Conservation (phyloP, 1,140 invertebrate genomes). For the Cardiocondyla obscurior region DNA sequence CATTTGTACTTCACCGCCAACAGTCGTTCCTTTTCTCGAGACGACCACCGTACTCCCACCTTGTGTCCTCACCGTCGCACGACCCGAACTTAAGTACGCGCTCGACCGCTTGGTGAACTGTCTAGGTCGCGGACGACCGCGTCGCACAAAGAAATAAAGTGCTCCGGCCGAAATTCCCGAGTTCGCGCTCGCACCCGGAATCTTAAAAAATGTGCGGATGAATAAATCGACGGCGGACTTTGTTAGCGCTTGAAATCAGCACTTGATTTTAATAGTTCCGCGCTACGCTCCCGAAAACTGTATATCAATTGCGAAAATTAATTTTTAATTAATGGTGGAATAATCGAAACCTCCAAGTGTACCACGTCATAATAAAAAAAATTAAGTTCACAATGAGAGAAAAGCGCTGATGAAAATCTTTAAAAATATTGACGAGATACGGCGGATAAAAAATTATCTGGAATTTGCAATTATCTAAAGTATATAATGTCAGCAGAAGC, state of each 20-base stretch:
- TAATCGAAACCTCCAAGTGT: background rate
- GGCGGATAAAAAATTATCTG: constrained; percentile 2
- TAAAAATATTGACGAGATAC: background rate
- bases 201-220: background rate
- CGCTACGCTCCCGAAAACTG: background rate
- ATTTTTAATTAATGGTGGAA: background rate
- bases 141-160: background rate
- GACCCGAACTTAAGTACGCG: constrained; percentile 4
- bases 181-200: background rate
- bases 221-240: background rate
- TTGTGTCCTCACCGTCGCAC: constrained; percentile 23
- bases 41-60: constrained; percentile 17
- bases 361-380: background rate
- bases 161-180: background rate
- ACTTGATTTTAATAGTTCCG: background rate
- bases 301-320: background rate
- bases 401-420: background rate
- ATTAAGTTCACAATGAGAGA: background rate
- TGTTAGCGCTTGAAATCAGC: background rate
- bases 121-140: background rate
- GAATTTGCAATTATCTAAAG: background rate
- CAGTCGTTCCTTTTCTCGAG: constrained; percentile 44
- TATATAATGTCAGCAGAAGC: background rate
- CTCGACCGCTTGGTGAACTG: background rate
- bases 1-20: constrained; percentile 27